phyloP scores from a whole-genome alignment of 2,797 vertebrate genomes.

The Vespertilio murinus region DNA sequence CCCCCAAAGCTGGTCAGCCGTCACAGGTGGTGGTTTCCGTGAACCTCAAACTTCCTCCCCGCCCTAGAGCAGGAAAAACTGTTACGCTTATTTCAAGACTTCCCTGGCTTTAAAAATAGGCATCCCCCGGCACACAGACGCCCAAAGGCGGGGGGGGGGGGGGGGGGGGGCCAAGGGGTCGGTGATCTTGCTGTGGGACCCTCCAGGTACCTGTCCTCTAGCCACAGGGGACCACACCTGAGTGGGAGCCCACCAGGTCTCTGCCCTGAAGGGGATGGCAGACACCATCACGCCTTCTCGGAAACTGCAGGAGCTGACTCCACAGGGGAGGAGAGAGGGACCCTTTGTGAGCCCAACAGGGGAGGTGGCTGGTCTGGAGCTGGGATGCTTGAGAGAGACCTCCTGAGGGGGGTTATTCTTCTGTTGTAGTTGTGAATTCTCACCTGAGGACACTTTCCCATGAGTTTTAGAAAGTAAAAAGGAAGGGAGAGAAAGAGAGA shows the following conservation, averaged over 20 bases:
- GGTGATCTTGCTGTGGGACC: neutral
- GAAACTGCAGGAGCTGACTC: neutral
- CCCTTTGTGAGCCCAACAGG: fast-evolving
- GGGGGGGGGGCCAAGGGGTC: neutral
- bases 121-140: conserved; percentile 63
- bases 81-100: conserved; percentile 76
- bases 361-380: neutral
- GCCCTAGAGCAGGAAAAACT: conserved; percentile 70
- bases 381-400: neutral
- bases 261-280: neutral
- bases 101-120: conserved; percentile 77
- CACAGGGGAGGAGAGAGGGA: neutral
- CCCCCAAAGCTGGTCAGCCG: neutral
- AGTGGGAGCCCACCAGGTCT: neutral
- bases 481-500: no score
- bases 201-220: neutral
- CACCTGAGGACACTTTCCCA: no score
- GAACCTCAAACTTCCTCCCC: conserved; percentile 76
- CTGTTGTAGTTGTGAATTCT: no score
- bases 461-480: no score
- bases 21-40: conserved; percentile 27
- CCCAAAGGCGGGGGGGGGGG: neutral
- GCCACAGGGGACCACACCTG: neutral
- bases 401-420: neutral
- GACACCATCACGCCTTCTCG: neutral